Evolutionary conservation across 2,888 invertebrate genomes (phyloP), one percentile per base, ranked within the genome.

Genomic region (Drepanosiphum platanoidis): DNA sequence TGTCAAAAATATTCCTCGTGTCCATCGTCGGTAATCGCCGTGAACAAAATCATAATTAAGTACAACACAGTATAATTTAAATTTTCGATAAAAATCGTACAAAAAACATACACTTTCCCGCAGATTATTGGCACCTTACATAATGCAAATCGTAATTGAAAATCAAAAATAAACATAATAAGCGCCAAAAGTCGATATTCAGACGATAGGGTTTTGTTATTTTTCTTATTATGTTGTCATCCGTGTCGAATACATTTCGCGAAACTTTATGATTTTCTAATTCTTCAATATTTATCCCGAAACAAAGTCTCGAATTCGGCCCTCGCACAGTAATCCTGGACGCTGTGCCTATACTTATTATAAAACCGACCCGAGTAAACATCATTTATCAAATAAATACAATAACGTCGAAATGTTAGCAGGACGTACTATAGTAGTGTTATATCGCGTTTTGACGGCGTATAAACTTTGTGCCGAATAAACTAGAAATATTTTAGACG

Each of bases 201-300:
- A 30, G 7, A 34, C 13, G 22, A 74, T 52, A 32, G 9, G 15
- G 11, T 27, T 52, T 52, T 71, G 18, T 46, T 74, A 42, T 42
- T 70, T 52, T 52, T 74, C 9, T 30, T 32, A 22, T 13, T 22
- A 34, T n/a, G 64, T 77, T 27, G 15, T 77, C 11, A n/a, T n/a
- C n/a, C n/a, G n/a, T n/a, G n/a, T n/a, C n/a, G 27, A 77, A 77
- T 77, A 18, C 61, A 34, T 77, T 39, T 64, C 18, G 39, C 39
- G 27, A 77, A 77, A 64, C 39, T 77, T 77, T 77, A 52, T 52
- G 39, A 61, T 39, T 77, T 52, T 61, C n/a, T 77, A 27, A 77
- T 39, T 61, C 61, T 11, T 61, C 39, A 61, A 77, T 39, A 61
- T 30, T 39, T 77, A n/a, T n/a, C n/a, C 64, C 27, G 18, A 61